These are phyloP conservation scores for Scaptomyza montana DNA, from an alignment of 1,140 invertebrate species.

Conservation along the genomic window DNA sequence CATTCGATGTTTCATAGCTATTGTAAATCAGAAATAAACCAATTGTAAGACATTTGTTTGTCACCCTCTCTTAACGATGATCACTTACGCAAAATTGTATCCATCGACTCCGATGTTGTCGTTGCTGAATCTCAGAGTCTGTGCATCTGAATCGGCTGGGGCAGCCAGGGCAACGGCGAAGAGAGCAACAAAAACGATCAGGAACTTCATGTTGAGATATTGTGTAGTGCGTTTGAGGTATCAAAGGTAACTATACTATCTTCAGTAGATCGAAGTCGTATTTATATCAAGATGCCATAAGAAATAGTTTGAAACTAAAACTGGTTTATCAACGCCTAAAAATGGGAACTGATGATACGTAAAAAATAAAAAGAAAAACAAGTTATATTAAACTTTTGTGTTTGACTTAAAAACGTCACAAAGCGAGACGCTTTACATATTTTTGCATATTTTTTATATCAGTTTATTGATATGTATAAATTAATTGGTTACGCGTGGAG, in stretches of 20 bases:
- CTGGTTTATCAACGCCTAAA: conserved; percentile 17
- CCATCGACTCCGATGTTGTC: conserved; percentile 62
- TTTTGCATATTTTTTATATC: background rate
- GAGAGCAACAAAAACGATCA: conserved; percentile 52
- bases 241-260: conserved; percentile 35
- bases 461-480: background rate
- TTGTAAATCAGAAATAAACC: no score
- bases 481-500: background rate
- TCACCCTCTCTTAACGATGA: background rate
- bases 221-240: conserved; percentile 29
- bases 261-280: background rate
- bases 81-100: conserved; percentile 6
- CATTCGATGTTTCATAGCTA: conserved; percentile 88
- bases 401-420: conserved; percentile 10
- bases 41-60: background rate
- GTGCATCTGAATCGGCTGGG: background rate
- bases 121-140: background rate
- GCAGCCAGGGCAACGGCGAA: conserved; percentile 44
- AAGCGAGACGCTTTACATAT: conserved; percentile 2
- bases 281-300: conserved; percentile 13
- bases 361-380: background rate
- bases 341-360: background rate
- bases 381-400: background rate
- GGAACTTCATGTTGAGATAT: conserved; percentile 62
- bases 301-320: background rate